phyloP scores from a whole-genome alignment of 2,113 vertebrate genomes.

The Peromyscus maniculatus region DNA sequence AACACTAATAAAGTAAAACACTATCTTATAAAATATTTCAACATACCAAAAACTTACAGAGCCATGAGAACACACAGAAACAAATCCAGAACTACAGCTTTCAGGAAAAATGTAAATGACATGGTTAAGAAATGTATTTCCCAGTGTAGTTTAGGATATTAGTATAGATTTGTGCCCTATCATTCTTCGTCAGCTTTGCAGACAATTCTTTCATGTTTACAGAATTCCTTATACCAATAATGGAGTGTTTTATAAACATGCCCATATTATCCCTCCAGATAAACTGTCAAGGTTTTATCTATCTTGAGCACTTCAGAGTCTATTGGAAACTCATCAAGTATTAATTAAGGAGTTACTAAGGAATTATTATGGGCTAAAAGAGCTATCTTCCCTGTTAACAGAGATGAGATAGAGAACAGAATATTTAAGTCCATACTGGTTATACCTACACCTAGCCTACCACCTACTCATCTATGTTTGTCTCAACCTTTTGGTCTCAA shows the following conservation, averaged over 20 bases:
- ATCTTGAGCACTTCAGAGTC: background rate
- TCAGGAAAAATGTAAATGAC: background rate
- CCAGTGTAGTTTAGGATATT: background rate
- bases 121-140: background rate
- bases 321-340: background rate
- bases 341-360: background rate
- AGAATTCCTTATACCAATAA: background rate
- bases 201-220: background rate
- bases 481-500: background rate
- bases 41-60: background rate
- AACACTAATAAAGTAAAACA: background rate
- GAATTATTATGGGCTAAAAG: background rate
- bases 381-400: background rate
- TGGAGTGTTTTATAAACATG: background rate
- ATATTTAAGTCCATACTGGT: background rate
- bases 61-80: background rate
- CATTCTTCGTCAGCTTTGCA: background rate
- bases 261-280: background rate
- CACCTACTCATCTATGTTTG: no score
- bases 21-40: background rate
- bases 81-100: background rate
- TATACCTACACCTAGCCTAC: background rate
- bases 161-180: rapidly evolving
- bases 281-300: background rate
- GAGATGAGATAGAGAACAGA: background rate